Base-by-base conservation (phyloP, 2,888 invertebrate genomes). In the Diploptera punctata region DNA sequence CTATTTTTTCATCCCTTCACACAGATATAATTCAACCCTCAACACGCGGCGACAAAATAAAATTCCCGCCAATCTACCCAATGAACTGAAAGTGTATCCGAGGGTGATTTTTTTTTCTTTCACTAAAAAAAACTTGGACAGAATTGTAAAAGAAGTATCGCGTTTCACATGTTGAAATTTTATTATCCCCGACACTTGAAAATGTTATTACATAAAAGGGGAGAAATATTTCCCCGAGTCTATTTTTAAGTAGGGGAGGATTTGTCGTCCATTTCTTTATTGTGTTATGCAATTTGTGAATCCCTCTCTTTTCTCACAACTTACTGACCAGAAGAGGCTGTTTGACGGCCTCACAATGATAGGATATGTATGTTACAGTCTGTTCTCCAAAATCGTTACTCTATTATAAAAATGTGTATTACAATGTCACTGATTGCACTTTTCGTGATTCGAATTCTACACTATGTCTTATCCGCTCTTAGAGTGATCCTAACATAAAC, bases 101-200 rank as follows among this genome's bases (percentile, higher is more conserved):
- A 16, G n/a, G 57, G 57, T 1, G 31, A n/a, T 9, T 57, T 16
- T 57, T 16, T 57, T 24, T 57, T 16, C 29, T 24, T 57, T n/a
- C n/a, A n/a, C n/a, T n/a, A n/a, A 16, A 60, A 65, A 65, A 65
- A 26, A 21, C 47, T n/a, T n/a, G n/a, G 65, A 29, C 44, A 47
- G 18, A 65, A 65, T 65, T 65, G 65, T 65, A 47, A 47, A 65
- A 44, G 47, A 65, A 65, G 47, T 65, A 47, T 65, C 65, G n/a
- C 29, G 65, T 65, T 65, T 47, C 65, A 24, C 57, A 29, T 44
- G 44, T 47, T 65, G 65, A 65, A 65, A 44, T 44, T 65, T 65
- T 65, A 65, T 65, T 65, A 47, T n/a, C 65, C 47, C 44, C 26
- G 65, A 65, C 65, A 65, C 65, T 65, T 47, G 65, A 47, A 65